These are phyloP conservation scores for Tethya wilhelma DNA, from an alignment of 37 sponge, comb jelly and placozoan species.

Conservation along the genomic window DNA sequence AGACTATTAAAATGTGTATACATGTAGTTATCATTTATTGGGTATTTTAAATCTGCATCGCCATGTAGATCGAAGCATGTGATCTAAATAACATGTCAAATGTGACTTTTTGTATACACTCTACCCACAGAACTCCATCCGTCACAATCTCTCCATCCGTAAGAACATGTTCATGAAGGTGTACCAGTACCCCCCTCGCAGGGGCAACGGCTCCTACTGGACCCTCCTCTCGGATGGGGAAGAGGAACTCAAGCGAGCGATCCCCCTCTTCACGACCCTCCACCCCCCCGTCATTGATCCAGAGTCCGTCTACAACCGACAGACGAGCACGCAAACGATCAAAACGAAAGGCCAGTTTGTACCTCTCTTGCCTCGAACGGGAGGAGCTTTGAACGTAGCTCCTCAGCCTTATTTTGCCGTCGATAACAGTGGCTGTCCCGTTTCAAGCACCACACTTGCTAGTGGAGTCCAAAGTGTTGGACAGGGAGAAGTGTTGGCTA, in stretches of 20 bases:
- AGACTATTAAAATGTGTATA: too few species aligned
- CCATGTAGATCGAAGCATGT: too few species aligned
- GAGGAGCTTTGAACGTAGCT: not conserved
- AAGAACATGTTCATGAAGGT: constrained; percentile 78
- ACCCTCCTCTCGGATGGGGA: constrained; percentile 66
- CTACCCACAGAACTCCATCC: constrained; percentile 77
- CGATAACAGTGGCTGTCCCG: not conserved
- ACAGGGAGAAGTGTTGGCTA: not conserved
- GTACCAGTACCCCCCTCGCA: constrained; percentile 53
- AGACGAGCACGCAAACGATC: constrained; percentile 29
- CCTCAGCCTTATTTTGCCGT: constrained; percentile 23
- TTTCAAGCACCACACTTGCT: not conserved
- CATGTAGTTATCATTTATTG: too few species aligned
- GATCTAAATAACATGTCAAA: too few species aligned
- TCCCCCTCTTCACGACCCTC: constrained; percentile 55
- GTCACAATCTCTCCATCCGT: constrained; percentile 84
- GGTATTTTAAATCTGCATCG: too few species aligned
- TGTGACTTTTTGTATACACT: not conserved
- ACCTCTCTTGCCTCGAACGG: constrained; percentile 21
- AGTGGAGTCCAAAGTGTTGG: not conserved
- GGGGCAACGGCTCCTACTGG: constrained; percentile 73
- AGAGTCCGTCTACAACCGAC: constrained; percentile 3
- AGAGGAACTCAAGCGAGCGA: constrained; percentile 60
- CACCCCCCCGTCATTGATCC: constrained; percentile 58
- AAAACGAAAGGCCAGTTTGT: constrained; percentile 62